These are phyloP conservation scores for Trididemnum miniatum DNA, from an alignment of 23 tunicate genomes.

Conservation along the genomic window DNA sequence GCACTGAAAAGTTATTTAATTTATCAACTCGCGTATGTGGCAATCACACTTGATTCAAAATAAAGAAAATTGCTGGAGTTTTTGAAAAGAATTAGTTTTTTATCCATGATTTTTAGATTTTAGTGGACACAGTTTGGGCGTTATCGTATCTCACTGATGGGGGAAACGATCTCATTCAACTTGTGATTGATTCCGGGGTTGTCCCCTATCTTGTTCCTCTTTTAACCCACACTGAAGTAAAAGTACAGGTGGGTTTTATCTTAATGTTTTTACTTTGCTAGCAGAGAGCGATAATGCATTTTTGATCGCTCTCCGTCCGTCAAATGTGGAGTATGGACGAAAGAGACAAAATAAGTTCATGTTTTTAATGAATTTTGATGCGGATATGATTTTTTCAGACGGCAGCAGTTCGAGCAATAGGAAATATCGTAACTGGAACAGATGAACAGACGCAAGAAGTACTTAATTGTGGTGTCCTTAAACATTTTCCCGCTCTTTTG, in stretches of 20 bases:
- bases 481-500: slow-evolving; percentile 90
- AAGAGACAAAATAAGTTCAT: no score
- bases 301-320: no score
- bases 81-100: no score
- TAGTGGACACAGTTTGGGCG: slow-evolving; percentile 99
- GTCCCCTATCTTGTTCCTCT: slow-evolving; percentile 91
- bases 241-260: slow-evolving; percentile 80
- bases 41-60: no score
- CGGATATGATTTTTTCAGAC: slow-evolving; percentile 89
- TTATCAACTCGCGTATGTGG: no score
- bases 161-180: slow-evolving; percentile 94
- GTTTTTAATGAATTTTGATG: no score
- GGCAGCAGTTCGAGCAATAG: slow-evolving; percentile 97
- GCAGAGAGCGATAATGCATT: no score
- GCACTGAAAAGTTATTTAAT: no score
- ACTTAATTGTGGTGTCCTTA: slow-evolving; percentile 81
- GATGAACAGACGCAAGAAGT: slow-evolving; percentile 98
- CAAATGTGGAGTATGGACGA: no score
- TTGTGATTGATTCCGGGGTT: slow-evolving; percentile 95
- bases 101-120: slow-evolving; percentile 60
- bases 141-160: slow-evolving; percentile 96
- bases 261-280: no score
- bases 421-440: slow-evolving; percentile 96
- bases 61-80: no score
- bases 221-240: slow-evolving; percentile 82